These are phyloP conservation scores for Chalcosyrphus nemorum DNA, from an alignment of 2,888 invertebrate species.

Conservation along the genomic window DNA sequence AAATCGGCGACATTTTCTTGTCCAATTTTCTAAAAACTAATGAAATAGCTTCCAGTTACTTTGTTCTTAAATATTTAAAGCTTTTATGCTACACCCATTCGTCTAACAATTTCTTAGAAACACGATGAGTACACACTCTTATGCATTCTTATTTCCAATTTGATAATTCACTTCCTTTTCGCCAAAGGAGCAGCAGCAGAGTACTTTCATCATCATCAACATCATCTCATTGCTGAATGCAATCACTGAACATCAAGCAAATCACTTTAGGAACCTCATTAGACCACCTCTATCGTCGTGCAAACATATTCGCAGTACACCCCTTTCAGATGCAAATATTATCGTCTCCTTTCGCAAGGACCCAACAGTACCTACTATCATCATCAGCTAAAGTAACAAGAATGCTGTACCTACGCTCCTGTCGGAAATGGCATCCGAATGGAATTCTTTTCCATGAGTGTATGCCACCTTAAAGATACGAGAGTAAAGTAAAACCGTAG, in stretches of 20 bases:
- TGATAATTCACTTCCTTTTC: not conserved
- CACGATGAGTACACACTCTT: not conserved
- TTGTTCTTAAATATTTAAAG: not conserved
- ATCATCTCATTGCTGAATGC: conserved; percentile 25
- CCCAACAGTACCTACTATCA: too few species aligned
- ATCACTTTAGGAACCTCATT: conserved; percentile 55
- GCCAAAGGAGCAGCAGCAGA: not conserved
- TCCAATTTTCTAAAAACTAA: not conserved
- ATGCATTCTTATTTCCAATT: not conserved
- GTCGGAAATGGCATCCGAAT: conserved; percentile 3
- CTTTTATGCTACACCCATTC: not conserved
- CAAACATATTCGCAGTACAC: conserved; percentile 3
- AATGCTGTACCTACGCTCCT: not conserved
- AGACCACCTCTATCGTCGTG: conserved; percentile 12
- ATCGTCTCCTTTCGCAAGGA: conserved; percentile 18
- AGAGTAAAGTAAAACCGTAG: conserved; percentile 3
- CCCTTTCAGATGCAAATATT: conserved; percentile 22
- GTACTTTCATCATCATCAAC: conserved; percentile 2
- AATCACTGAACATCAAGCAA: conserved; percentile 43
- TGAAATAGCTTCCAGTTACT: not conserved
- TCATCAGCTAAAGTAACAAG: conserved; percentile 22
- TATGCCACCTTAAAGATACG: conserved; percentile 8
- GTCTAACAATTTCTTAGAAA: not conserved
- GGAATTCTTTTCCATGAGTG: conserved; percentile 25
- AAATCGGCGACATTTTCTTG: too few species aligned